phyloP scores from a whole-genome alignment of 2,113 vertebrate genomes.

The Carlito syrichta region DNA sequence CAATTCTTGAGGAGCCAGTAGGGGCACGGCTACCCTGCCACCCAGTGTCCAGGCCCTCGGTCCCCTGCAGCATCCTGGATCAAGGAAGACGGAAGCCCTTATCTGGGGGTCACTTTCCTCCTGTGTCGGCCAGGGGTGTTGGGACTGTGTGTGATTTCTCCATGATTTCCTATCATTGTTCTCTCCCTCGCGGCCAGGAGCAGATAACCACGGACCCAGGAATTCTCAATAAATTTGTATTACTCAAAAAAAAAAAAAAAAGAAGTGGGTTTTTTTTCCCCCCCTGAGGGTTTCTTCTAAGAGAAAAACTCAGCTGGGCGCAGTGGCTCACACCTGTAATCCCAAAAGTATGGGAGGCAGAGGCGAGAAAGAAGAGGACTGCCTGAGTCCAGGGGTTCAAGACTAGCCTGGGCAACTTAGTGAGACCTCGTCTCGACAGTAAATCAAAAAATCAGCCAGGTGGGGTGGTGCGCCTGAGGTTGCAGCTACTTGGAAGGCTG shows the following conservation, averaged over 20 bases:
- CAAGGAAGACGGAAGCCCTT: slow-evolving; percentile 15
- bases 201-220: slow-evolving; percentile 38
- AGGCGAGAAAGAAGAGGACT: background rate
- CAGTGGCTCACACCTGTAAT: background rate
- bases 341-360: background rate
- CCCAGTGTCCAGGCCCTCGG: no score
- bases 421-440: background rate
- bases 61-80: background rate
- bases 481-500: background rate
- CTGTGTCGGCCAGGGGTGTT: background rate
- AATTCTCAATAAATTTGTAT: slow-evolving; percentile 78
- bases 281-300: background rate
- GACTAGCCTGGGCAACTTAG: background rate
- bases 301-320: no score
- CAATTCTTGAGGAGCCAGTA: background rate
- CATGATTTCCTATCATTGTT: slow-evolving; percentile 51
- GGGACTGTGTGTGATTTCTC: slow-evolving; percentile 60
- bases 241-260: no score
- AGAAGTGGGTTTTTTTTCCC: no score
- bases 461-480: background rate
- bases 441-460: background rate
- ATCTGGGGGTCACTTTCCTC: background rate
- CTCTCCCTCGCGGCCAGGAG: slow-evolving; percentile 14
- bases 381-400: background rate
- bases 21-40: background rate